Evolutionary conservation across 2,113 vertebrate species (phyloP).

Genomic region (Dissostichus mawsoni): DNA sequence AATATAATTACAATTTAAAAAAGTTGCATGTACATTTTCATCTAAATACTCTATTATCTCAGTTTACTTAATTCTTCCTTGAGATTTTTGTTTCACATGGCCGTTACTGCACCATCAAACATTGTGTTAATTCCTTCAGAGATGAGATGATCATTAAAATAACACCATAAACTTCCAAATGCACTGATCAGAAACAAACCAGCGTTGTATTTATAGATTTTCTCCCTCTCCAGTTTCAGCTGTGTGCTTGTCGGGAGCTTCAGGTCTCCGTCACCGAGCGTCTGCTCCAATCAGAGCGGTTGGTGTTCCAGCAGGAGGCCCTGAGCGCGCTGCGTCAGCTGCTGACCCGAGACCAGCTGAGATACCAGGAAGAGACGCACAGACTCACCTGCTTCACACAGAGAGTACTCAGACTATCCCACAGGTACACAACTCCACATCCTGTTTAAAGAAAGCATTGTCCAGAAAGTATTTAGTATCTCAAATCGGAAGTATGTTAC

Average conservation of each 20-base stretch:
- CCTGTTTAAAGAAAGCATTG: no score
- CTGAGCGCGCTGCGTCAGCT: conserved; percentile 72
- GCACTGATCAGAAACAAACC: background rate
- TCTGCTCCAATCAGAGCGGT: conserved; percentile 56
- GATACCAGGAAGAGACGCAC: conserved; percentile 68
- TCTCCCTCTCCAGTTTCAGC: conserved; percentile 33
- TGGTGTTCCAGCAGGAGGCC: conserved; percentile 77
- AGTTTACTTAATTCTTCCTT: background rate
- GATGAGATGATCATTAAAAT: background rate
- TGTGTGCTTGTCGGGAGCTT: conserved; percentile 50
- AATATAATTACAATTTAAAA: no score
- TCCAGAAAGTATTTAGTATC: background rate
- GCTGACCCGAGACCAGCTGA: conserved; percentile 75
- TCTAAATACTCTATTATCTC: no score
- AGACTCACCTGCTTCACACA: conserved; percentile 59
- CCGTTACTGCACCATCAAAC: no score
- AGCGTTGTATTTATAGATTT: no score
- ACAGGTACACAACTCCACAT: conserved; percentile 39
- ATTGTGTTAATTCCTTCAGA: background rate
- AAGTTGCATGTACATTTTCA: no score
- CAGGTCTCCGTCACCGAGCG: conserved; percentile 57
- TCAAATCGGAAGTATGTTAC: no score
- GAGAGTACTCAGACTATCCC: conserved; percentile 5
- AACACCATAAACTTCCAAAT: background rate
- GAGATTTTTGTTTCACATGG: background rate